Evolutionary conservation across 2,888 invertebrate species (phyloP), one percentile per base, ranked within the genome.

Genomic region (Dascillus cervinus): DNA sequence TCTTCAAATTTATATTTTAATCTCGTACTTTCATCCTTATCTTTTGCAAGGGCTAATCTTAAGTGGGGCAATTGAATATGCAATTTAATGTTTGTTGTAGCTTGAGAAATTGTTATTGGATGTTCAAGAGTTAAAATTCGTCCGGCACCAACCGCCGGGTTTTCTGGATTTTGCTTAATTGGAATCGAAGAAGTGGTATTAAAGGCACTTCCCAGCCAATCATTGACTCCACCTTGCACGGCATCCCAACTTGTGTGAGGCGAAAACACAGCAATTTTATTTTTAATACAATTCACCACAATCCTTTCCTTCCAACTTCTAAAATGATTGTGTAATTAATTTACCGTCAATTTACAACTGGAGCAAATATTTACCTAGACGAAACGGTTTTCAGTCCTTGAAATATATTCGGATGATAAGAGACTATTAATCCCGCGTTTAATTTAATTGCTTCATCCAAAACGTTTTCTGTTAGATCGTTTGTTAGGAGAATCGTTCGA

Each of bases 371-470:
- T 58, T 64, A 86, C 83, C 75, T 82, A 75, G 88, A 71, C 2
- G 81, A 77, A 20, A 96, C 69, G 19, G 80, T 73, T 56, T 90
- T 94, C 30, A 96, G 50, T 3, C 89, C 79, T 8, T 73, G 69
- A 64, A 96, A 96, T 58, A 96, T 86, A 10, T 91, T 91, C n/a
- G 96, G 96, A 69, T 96, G 96, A 62, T 96, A 96, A 0, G 91
- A 83, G 33, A 96, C 70, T 33, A 96, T 89, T 64, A 95, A 66
- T 59, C 90, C 79, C 29, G 75, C 75, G 9, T 75, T 70, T 29
- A 71, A 60, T 2, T 67, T 61, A 3, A 85, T 56, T 1, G 92
- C 90, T 67, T 94, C 95, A 11, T 79, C 61, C 52, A 91, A 73
- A 0, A 95, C 94, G 41, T 76, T 76, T 62, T 89, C 85, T 0